phyloP scores from a whole-genome alignment of 2,888 invertebrate species.

The Halictus quadricinctus region DNA sequence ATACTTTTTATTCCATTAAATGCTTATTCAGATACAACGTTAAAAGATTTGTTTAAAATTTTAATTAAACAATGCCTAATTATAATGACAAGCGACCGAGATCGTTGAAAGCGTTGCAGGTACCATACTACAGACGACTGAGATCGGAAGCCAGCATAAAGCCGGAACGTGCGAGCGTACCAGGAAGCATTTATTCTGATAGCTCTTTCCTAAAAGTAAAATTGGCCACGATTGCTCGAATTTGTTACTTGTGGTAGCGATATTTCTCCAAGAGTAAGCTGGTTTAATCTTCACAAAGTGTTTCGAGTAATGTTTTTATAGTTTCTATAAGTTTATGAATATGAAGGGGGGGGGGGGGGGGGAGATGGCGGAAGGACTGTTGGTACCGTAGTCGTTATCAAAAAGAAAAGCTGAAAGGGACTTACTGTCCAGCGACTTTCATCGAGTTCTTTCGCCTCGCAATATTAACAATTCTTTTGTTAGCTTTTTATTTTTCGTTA shows the following conservation, averaged over 20 bases:
- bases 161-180: background rate
- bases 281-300: background rate
- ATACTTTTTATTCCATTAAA: conserved; percentile 1
- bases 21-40: background rate
- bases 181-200: background rate
- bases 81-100: conserved; percentile 4
- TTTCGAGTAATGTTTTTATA: background rate
- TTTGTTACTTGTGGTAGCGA: background rate
- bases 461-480: background rate
- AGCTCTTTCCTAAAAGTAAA: background rate
- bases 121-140: conserved; percentile 5
- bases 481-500: background rate
- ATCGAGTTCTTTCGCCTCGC: background rate
- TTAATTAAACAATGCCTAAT: background rate
- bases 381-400: background rate
- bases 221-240: background rate
- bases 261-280: background rate
- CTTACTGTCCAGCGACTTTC: background rate
- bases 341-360: background rate
- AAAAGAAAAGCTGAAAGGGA: background rate
- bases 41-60: conserved; percentile 9
- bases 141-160: background rate
- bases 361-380: background rate
- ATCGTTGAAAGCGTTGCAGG: conserved; percentile 1
- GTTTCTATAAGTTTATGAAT: background rate